Base-by-base conservation (phyloP, 2,113 vertebrate species). In the Nematolebias whitei region DNA sequence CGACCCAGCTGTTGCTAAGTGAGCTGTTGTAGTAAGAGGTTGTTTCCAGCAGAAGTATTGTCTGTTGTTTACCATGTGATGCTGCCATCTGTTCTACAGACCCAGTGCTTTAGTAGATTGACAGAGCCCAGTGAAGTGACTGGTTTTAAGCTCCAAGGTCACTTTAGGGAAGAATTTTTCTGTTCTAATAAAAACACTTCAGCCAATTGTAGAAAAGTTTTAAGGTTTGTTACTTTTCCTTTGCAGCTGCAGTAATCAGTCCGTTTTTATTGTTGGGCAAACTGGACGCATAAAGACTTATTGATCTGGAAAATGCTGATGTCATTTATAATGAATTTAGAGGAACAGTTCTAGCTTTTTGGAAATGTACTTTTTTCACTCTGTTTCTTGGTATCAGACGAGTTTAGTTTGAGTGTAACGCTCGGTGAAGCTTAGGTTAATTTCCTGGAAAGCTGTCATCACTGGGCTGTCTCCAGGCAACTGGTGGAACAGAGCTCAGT, bases 1-100 rank as follows among this genome's bases (percentile, higher is more conserved):
- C 35, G 29, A 32, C 61, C 22, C 50, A 22, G 73, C 79, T 76
- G 81, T 80, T 82, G 76, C 74, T 62, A 78, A 73, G 73, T 63
- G 68, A 79, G 57, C 57, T 52, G 58, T 43, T 63, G 60, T 69
- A 75, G 73, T 61, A 67, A 38, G 66, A 52, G 50, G 68, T 47
- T 51, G n/a, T 0, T 29, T 26, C 18, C 39, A 24, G 56, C 29
- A 44, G 18, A 70, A 55, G 43, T 60, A 47, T 67, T 63, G 41
- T 65, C 29, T 64, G 63, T 61, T 64, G 63, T 61, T 62, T 67
- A 29, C 65, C 5, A 11, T 38, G 5, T 45, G 10, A 1, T 29
- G 12, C 50, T 40, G 52, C 47, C 61, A 68, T 80, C 68, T 77
- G 79, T 69, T 64, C 14, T 41, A 58, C 13, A 39, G 38, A 59